Evolutionary conservation across 1,140 invertebrate genomes (phyloP).

Genomic region (Danaus melanippus): DNA sequence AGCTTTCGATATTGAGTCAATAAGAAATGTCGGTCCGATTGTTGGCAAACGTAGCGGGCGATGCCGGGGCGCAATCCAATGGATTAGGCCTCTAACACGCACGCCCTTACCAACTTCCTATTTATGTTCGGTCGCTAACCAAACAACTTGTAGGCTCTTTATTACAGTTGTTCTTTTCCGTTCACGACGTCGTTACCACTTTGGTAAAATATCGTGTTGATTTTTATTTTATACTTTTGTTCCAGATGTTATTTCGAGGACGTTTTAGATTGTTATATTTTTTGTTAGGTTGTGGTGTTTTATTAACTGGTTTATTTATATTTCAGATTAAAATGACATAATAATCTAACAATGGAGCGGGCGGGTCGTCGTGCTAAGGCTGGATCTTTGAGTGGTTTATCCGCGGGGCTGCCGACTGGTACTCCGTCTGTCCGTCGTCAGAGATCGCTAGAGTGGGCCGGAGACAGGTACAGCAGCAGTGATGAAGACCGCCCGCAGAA

Average conservation of each 20-base stretch:
- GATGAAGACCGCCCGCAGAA: constrained; percentile 74
- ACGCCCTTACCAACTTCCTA: constrained; percentile 46
- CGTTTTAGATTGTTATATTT: constrained; percentile 14
- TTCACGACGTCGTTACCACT: constrained; percentile 55
- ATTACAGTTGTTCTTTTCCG: constrained; percentile 69
- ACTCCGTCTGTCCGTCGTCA: constrained; percentile 70
- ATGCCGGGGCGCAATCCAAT: constrained; percentile 48
- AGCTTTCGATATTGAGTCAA: constrained; percentile 40
- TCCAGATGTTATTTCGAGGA: constrained; percentile 15
- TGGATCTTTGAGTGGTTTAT: constrained; percentile 59
- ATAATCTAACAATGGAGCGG: constrained; percentile 55
- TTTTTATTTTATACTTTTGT: constrained; percentile 35
- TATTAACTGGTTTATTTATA: constrained; percentile 12
- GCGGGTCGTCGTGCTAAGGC: constrained; percentile 58
- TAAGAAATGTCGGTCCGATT: constrained; percentile 46
- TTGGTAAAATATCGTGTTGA: constrained; percentile 56
- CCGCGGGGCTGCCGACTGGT: constrained; percentile 36
- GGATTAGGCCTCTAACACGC: constrained; percentile 65
- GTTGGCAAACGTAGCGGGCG: constrained; percentile 33
- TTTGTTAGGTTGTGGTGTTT: background rate
- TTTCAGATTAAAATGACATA: constrained; percentile 53
- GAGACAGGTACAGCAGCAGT: constrained; percentile 76
- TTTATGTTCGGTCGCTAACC: constrained; percentile 62
- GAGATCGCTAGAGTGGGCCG: constrained; percentile 77
- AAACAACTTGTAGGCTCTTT: constrained; percentile 71